Base-by-base conservation (phyloP, 2,113 vertebrate genomes). In the Tyto alba region DNA sequence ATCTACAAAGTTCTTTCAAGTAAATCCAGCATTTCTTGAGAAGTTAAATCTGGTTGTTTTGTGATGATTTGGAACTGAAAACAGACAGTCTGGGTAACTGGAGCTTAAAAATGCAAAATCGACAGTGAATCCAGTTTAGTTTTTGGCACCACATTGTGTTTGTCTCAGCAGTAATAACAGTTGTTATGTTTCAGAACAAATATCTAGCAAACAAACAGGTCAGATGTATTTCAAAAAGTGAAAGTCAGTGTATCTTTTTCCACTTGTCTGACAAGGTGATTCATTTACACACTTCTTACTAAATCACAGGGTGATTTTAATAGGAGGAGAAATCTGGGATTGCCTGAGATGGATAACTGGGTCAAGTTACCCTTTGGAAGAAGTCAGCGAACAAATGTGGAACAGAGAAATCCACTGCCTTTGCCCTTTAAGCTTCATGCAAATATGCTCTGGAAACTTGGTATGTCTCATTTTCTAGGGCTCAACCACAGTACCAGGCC, bases 1-100 rank as follows among this genome's bases (percentile, higher is more conserved):
- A 89, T 93, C 89, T 76, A 48, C 40, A 38, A 23, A 89, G 77
- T 82, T 82, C 94, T 96, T 97, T 96, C 93, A 97, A 89, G 91
- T 95, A 93, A 85, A 94, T 96, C 94, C 95, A 97, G 29, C 84
- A 68, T 75, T 94, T 94, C 60, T 94, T 79, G 87, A 96, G 93
- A 94, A 75, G 81, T 85, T 94, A 78, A 96, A 96, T 91, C 73
- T 89, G 73, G 36, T 89, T 89, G 66, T 43, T 96, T 85, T 93
- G 84, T 85, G 87, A 66, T 85, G 16, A 85, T 79, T 75, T 96
- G 84, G 84, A 95, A 93, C 73, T 68, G 84, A 78, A 93, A 93
- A 85, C 66, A 97, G 91, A 80, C 86, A 91, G 84, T 43, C 56
- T 89, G 72, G 40, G 29, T 89, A 96, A 95, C 40, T 94, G 66